These are phyloP conservation scores for Troglohyphantes excavatus DNA, from an alignment of 2,888 invertebrate genomes.

Conservation along the genomic window DNA sequence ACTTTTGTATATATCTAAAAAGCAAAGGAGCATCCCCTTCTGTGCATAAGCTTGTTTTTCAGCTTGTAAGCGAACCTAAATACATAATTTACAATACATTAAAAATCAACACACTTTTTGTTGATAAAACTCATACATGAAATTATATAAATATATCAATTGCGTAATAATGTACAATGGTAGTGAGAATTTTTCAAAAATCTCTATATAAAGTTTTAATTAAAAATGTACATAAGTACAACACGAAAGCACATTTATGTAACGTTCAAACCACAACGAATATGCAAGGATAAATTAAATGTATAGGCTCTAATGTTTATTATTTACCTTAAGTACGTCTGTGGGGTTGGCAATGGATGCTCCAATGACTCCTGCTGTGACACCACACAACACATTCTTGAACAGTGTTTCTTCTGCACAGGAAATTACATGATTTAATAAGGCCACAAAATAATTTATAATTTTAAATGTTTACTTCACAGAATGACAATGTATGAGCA, in stretches of 20 bases:
- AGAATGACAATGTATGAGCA: too few relatives aligned
- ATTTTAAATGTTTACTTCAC: too few relatives aligned
- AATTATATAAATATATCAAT: too few relatives aligned
- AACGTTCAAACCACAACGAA: too few relatives aligned
- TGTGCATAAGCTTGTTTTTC: constrained; percentile 83
- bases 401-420: constrained; percentile 83
- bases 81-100: not conserved
- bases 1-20: constrained; percentile 90
- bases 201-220: too few relatives aligned
- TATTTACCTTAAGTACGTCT: constrained; percentile 93
- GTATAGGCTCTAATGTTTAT: too few relatives aligned
- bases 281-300: too few relatives aligned
- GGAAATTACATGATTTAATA: constrained; percentile 28
- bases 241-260: too few relatives aligned
- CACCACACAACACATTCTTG: constrained; percentile 89
- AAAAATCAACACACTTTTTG: not conserved
- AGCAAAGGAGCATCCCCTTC: constrained; percentile 88
- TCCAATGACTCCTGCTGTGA: constrained; percentile 92
- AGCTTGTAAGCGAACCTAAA: constrained; percentile 90
- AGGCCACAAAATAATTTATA: too few relatives aligned
- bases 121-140: not conserved
- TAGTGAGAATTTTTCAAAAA: too few relatives aligned
- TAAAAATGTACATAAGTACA: too few relatives aligned
- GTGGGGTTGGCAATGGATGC: constrained; percentile 98
- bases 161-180: too few relatives aligned